Conservation (phyloP, 2,888 invertebrate species). For the Liposcelis brunnea region DNA sequence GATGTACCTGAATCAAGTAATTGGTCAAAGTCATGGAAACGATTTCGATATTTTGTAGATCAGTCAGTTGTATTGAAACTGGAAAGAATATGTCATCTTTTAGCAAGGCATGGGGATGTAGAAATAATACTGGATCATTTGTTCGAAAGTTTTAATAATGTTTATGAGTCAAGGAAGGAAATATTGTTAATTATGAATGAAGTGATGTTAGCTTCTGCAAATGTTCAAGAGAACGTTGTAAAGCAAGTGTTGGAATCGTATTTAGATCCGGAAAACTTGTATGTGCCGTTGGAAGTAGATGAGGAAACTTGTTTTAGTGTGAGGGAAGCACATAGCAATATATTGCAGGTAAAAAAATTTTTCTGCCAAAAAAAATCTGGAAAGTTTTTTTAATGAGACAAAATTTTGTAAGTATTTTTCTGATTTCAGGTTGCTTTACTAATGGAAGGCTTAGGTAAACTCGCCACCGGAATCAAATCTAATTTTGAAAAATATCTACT, state of each 20-base stretch:
- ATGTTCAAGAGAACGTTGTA: conserved; percentile 15
- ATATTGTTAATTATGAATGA: conserved; percentile 39
- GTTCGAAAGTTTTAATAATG: conserved; percentile 34
- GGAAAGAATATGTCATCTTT: conserved; percentile 31
- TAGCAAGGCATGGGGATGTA: conserved; percentile 36
- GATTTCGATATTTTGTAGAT: conserved; percentile 39
- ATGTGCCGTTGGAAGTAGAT: conserved; percentile 16
- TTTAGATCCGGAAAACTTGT: conserved; percentile 34
- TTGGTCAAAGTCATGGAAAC: conserved; percentile 38
- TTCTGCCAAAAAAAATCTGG: too few species aligned
- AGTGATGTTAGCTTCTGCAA: conserved; percentile 27
- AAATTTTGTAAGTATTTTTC: background rate
- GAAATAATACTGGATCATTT: conserved; percentile 42
- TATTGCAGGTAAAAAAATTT: conserved; percentile 37
- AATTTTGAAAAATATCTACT: conserved; percentile 41
- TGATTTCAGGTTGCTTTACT: conserved; percentile 25
- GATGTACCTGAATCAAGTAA: conserved; percentile 25
- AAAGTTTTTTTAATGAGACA: too few species aligned
- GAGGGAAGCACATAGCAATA: conserved; percentile 37
- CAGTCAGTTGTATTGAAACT: conserved; percentile 30
- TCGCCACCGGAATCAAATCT: conserved; percentile 33
- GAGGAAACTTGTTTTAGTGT: conserved; percentile 15
- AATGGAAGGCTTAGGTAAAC: conserved; percentile 47
- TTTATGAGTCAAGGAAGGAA: conserved; percentile 37
- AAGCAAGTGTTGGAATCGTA: conserved; percentile 26